A percentile compares a stretch with the other conserved stretches of the same genome.
phyloP scores from a whole-genome alignment of 1,140 invertebrate species.

The Aradophagus sp. region DNA sequence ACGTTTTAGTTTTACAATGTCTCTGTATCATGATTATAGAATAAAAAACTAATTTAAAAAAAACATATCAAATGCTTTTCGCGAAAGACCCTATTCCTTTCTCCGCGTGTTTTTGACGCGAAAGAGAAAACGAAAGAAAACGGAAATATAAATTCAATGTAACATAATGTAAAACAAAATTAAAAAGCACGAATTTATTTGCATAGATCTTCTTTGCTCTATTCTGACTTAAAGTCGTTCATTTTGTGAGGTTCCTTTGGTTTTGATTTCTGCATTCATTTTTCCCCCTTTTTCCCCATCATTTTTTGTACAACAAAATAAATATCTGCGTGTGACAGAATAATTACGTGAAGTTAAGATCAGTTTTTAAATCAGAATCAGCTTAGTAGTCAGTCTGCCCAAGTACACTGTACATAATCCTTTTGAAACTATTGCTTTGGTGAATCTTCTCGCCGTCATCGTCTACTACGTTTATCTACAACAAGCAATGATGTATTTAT shows the following conservation, averaged over 20 bases:
- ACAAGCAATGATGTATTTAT: constrained; percentile 40
- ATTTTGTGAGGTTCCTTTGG: constrained; percentile 35
- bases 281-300: too few species aligned
- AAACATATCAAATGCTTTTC: too few species aligned
- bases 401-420: constrained; percentile 91
- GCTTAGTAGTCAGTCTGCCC: constrained; percentile 84
- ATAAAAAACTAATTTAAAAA: too few species aligned
- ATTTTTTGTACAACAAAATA: constrained; percentile 64
- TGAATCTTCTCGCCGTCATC: constrained; percentile 85
- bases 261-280: constrained; percentile 37
- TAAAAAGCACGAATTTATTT: too few species aligned
- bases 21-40: too few species aligned
- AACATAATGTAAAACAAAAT: too few species aligned
- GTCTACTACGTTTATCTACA: constrained; percentile 77
- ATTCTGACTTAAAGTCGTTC: constrained; percentile 7
- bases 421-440: constrained; percentile 92
- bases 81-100: too few species aligned
- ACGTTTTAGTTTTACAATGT: too few species aligned
- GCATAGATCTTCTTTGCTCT: too few species aligned
- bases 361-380: constrained; percentile 55
- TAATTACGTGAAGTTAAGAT: constrained; percentile 61
- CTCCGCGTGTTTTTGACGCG: too few species aligned
- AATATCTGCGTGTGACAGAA: constrained; percentile 59
- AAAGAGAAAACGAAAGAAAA: too few species aligned
- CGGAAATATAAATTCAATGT: too few species aligned